Percentiles rank a stretch among this genome's conserved stretches.
These are phyloP conservation scores for Chiridota heheva DNA, from an alignment of 35 echinoderm and acorn worm genomes.

Conservation along the genomic window DNA sequence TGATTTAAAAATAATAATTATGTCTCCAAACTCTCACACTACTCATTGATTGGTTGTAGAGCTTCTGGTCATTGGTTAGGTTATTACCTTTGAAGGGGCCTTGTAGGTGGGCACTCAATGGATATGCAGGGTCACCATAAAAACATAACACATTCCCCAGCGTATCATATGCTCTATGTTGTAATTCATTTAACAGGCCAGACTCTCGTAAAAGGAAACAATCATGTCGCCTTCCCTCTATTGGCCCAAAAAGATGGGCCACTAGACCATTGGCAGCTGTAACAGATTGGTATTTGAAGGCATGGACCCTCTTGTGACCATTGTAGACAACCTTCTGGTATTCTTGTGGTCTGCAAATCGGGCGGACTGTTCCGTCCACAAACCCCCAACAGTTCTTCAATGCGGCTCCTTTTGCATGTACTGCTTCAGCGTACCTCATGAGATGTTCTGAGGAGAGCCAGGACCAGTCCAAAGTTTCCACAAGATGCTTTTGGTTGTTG, in stretches of 20 bases:
- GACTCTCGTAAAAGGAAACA: slow-evolving; percentile 42
- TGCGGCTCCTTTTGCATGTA: slow-evolving; percentile 56
- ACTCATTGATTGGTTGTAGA: slow-evolving; percentile 51
- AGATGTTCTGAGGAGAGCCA: slow-evolving; percentile 52
- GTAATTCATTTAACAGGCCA: slow-evolving; percentile 46
- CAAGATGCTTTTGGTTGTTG: slow-evolving; percentile 18
- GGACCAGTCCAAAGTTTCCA: slow-evolving; percentile 36
- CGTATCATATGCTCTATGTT: slow-evolving; percentile 21
- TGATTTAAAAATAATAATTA: slow-evolving; percentile 43
- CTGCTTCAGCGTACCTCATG: slow-evolving; percentile 37
- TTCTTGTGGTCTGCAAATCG: slow-evolving; percentile 49
- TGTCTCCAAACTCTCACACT: slow-evolving; percentile 39
- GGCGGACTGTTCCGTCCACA: slow-evolving; percentile 72
- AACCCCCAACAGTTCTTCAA: slow-evolving; percentile 84
- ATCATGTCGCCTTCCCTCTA: slow-evolving; percentile 66
- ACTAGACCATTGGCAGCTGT: slow-evolving; percentile 64
- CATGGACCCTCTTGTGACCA: slow-evolving; percentile 75
- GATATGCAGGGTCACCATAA: slow-evolving; percentile 82
- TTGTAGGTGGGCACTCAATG: slow-evolving; percentile 55
- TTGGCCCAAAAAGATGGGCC: slow-evolving; percentile 58
- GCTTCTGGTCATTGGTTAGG: slow-evolving; percentile 39
- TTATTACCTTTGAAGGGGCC: slow-evolving; percentile 33
- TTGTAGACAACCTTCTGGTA: slow-evolving; percentile 59
- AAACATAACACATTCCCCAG: slow-evolving; percentile 57
- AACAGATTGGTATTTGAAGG: slow-evolving; percentile 68